Base-by-base conservation (phyloP, 2,797 vertebrate species). In the Hipposideros larvatus region DNA sequence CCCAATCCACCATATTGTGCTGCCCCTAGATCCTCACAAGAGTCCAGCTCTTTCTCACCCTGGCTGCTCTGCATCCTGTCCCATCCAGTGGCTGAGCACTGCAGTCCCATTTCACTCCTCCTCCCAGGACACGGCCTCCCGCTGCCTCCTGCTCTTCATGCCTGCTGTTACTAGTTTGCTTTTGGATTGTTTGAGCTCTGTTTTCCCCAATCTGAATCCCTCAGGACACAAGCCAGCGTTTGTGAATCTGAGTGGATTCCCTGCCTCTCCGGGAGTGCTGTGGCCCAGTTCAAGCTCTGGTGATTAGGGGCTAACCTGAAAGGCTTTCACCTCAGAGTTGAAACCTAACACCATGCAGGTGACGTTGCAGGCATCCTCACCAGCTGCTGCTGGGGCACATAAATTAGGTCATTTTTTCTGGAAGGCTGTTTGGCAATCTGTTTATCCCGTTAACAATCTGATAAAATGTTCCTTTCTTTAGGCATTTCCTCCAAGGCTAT, bases 371-470 rank as follows among this genome's bases (percentile, higher is more conserved):
- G 53, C 28, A 28, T 84, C 41, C 59, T 41, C 43, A 57, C 24
- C 10, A 43, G 41, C 59, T 2, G 19, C 82, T 66, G 31, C 84
- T 63, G 34, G 43, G 61, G 19, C 53, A 57, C 31, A 51, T 87
- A 51, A 89, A 71, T 71, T 61, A 82, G 68, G 61, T 70, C n/a
- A 61, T 55, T 61, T 94, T 37, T 94, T 91, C 70, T 48, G 66
- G 57, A 91, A 84, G 59, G 13, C 28, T 6, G 1, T 93, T 78
- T 94, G 68, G 75, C 63, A 90, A 14, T 77, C 9, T 55, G 41
- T 75, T 92, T 84, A 65, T 84, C 31, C 31, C 18, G 9, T 43
- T 43, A 43, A 43, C 43, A 43, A 43, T 43, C 43, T 43, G 43
- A 43, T 43, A 43, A 43, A 77, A 61, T 77, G 59, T 90, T 41